Conservation (phyloP, 2,797 vertebrate genomes). For the Rhinoraja longicauda region DNA sequence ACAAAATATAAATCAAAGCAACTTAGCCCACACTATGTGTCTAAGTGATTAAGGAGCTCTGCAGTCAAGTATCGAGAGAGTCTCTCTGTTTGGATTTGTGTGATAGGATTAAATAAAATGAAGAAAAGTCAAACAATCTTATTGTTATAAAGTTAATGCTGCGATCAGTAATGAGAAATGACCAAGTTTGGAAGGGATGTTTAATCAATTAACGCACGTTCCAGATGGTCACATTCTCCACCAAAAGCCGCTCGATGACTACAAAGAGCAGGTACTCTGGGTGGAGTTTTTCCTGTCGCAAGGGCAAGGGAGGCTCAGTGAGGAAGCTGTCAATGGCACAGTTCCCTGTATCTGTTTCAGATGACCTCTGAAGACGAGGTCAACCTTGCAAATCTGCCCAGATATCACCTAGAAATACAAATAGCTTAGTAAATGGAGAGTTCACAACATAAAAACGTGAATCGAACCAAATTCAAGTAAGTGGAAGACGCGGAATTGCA, state of each 20-base stretch:
- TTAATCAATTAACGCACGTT: neutral
- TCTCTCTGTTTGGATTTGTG: neutral
- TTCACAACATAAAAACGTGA: neutral
- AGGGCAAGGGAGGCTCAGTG: neutral
- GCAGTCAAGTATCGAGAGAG: no score
- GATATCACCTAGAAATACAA: neutral
- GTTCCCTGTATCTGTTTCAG: neutral
- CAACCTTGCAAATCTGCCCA: neutral
- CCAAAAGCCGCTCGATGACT: no score
- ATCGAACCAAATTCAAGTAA: neutral
- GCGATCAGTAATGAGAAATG: neutral
- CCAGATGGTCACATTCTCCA: neutral
- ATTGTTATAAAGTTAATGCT: neutral
- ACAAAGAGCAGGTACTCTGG: neutral
- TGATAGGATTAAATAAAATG: neutral
- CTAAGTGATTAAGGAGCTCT: neutral
- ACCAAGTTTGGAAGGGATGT: neutral
- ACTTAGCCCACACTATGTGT: neutral
- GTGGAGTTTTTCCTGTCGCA: neutral
- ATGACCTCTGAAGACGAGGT: neutral
- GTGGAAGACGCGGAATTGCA: neutral
- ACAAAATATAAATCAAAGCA: neutral
- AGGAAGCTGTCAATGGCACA: neutral
- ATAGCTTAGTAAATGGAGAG: neutral
- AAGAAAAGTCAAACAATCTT: neutral